These are phyloP conservation scores for Torymus auratus DNA, from an alignment of 2,888 invertebrate species.

Conservation along the genomic window DNA sequence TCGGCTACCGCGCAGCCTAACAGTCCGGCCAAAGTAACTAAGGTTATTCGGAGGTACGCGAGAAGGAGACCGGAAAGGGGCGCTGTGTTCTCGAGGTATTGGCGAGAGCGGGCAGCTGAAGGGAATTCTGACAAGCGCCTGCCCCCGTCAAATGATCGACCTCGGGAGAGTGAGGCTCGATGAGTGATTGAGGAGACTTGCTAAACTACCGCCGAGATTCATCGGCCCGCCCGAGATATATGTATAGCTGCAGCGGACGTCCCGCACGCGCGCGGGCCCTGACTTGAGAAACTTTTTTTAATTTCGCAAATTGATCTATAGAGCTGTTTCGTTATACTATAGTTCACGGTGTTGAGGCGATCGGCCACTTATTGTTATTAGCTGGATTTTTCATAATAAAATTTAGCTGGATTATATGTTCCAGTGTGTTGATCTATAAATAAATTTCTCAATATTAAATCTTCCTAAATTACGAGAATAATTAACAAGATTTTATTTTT, in stretches of 20 bases:
- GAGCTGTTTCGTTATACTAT: no score
- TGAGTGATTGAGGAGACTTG: slow-evolving; percentile 69
- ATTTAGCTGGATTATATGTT: no score
- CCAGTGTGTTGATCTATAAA: no score
- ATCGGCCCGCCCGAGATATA: not conserved
- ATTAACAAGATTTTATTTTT: no score
- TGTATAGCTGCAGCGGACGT: no score
- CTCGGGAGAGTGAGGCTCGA: slow-evolving; percentile 67
- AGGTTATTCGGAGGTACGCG: slow-evolving; percentile 69
- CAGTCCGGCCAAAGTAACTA: slow-evolving; percentile 75
- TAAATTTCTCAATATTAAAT: no score
- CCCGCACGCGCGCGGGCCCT: not conserved
- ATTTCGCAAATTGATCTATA: not conserved
- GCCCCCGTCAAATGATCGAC: slow-evolving; percentile 68
- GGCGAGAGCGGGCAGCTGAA: slow-evolving; percentile 16
- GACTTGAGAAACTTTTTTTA: not conserved
- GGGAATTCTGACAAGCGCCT: slow-evolving; percentile 62
- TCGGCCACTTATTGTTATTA: no score
- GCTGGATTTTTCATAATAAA: no score
- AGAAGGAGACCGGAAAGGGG: slow-evolving; percentile 56
- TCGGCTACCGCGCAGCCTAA: slow-evolving; percentile 72
- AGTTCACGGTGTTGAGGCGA: no score
- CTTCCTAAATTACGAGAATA: no score
- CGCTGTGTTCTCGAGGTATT: slow-evolving; percentile 21
- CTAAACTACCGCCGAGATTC: slow-evolving; percentile 42